Conservation (phyloP, 2,113 vertebrate genomes). For the Macrotus californicus region DNA sequence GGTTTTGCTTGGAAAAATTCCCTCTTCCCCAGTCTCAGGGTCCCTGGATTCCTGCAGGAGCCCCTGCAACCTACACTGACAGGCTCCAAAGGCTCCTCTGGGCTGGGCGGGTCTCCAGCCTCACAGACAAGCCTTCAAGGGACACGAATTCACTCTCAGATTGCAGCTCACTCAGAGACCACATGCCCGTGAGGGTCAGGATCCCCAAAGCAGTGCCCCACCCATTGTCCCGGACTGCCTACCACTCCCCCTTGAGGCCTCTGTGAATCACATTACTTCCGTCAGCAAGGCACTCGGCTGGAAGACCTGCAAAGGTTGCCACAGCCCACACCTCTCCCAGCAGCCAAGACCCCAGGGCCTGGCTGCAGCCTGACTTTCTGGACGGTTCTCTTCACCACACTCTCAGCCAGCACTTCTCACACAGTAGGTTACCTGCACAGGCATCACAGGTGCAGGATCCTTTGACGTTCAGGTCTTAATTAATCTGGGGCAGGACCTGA, state of each 20-base stretch:
- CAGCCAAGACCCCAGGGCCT: neutral
- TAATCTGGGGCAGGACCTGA: neutral
- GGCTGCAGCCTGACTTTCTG: conserved; percentile 13
- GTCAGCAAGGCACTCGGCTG: neutral
- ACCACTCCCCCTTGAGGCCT: neutral
- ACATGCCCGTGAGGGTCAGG: neutral
- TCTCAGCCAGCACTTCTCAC: neutral
- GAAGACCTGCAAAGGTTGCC: neutral
- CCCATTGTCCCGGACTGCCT: neutral
- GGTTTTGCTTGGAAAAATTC: neutral
- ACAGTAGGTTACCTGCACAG: neutral
- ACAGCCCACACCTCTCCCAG: neutral
- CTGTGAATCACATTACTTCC: neutral
- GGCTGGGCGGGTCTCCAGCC: neutral
- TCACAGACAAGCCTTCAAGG: neutral
- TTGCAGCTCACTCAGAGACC: neutral
- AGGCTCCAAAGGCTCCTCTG: neutral
- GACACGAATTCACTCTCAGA: neutral
- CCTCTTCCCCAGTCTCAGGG: neutral
- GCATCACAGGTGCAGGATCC: neutral
- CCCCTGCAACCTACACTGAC: neutral
- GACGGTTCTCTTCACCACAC: accelerated
- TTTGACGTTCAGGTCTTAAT: neutral
- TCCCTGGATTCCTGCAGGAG: neutral
- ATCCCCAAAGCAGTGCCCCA: neutral